Conservation (phyloP, 2,113 vertebrate species). For the Bubo bubo region DNA sequence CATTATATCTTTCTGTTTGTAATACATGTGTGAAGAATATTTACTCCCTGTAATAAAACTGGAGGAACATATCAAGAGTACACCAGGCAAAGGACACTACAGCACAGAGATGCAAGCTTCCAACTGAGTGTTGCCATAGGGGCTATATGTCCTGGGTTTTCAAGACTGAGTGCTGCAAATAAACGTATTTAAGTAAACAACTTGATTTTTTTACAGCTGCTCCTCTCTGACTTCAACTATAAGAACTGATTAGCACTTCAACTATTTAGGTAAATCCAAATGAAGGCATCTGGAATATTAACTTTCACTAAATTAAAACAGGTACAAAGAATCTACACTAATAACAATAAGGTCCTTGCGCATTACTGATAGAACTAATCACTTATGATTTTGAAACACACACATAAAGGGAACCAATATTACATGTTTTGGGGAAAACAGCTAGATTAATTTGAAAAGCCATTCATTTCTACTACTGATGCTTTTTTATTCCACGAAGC, state of each 20-base stretch:
- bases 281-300: background rate
- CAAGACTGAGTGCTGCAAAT: background rate
- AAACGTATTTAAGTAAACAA: background rate
- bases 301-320: background rate
- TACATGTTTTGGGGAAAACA: background rate
- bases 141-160: background rate
- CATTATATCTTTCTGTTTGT: background rate
- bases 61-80: background rate
- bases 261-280: background rate
- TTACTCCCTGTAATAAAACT: background rate
- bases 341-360: background rate
- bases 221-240: background rate
- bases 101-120: background rate
- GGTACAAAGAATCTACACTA: background rate
- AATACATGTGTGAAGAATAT: background rate
- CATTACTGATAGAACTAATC: background rate
- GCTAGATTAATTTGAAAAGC: background rate
- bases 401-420: background rate
- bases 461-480: background rate
- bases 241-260: background rate
- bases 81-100: background rate
- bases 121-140: background rate
- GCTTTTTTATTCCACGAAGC: background rate
- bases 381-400: background rate
- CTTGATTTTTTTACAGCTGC: background rate